A percentile compares a stretch with the other conserved stretches of the same genome.
phyloP scores from a whole-genome alignment of 2,797 vertebrate genomes.

The Ctenosaura bakeri region DNA sequence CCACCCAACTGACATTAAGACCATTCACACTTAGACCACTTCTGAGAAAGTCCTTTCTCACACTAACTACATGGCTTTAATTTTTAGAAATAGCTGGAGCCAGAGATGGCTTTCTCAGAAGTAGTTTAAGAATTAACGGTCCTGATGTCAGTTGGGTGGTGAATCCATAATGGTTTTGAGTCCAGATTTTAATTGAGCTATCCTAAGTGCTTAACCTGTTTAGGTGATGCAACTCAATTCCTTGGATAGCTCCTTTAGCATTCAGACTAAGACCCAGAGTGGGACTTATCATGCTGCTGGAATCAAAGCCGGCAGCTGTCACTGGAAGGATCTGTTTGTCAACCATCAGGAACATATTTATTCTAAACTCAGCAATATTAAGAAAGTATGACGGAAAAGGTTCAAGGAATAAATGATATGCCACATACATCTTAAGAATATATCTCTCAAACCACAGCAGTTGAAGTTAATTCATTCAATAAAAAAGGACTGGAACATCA shows the following conservation, averaged over 20 bases:
- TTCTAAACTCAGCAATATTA: background rate
- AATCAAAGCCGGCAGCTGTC: too few species aligned
- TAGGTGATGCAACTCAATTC: too few species aligned
- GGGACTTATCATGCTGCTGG: too few species aligned
- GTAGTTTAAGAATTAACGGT: background rate
- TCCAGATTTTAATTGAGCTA: too few species aligned
- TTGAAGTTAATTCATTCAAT: background rate
- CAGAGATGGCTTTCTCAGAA: background rate
- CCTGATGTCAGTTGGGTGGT: too few species aligned
- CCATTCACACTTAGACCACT: too few species aligned
- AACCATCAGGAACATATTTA: background rate
- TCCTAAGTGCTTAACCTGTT: too few species aligned
- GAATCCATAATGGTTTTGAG: too few species aligned
- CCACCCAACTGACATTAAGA: too few species aligned
- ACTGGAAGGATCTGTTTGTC: background rate
- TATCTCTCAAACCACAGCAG: background rate
- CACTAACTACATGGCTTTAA: background rate
- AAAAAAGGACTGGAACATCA: background rate
- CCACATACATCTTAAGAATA: background rate
- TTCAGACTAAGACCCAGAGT: too few species aligned
- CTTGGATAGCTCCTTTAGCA: too few species aligned
- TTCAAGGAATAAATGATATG: background rate
- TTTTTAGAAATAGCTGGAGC: background rate
- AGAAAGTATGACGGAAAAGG: background rate
- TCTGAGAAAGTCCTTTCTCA: too few species aligned